A percentile compares a stretch with the other conserved stretches of the same genome.
phyloP scores from a whole-genome alignment of 1,140 invertebrate species.

The Plutomurus gul region DNA sequence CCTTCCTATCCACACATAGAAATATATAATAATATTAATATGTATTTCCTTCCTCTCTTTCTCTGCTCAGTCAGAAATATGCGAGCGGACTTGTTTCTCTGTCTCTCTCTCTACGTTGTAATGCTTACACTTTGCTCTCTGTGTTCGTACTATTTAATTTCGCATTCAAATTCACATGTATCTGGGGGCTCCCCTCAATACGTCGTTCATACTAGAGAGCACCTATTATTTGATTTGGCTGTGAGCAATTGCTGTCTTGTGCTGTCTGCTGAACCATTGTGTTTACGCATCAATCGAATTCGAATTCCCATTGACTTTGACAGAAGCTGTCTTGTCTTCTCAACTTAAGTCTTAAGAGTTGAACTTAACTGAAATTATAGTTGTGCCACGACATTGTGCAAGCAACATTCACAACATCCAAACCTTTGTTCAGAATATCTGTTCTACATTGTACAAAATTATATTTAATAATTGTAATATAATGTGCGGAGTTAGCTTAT shows the following conservation, averaged over 20 bases:
- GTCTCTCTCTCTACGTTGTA: background rate
- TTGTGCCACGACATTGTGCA: background rate
- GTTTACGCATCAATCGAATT: conserved; percentile 15
- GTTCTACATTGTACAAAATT: too few relatives aligned
- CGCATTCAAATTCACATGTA: too few relatives aligned
- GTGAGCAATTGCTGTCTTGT: background rate
- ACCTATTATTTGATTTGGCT: background rate
- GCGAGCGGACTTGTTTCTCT: background rate
- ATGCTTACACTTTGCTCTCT: conserved; percentile 4
- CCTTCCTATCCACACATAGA: conserved; percentile 13
- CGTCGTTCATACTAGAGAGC: background rate
- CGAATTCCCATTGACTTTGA: background rate
- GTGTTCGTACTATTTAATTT: too few relatives aligned
- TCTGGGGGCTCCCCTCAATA: too few relatives aligned
- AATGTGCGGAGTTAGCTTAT: too few relatives aligned
- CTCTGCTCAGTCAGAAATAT: background rate
- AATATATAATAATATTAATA: background rate
- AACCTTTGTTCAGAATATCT: too few relatives aligned
- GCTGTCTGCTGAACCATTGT: background rate
- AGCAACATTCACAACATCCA: too few relatives aligned
- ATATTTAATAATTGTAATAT: too few relatives aligned
- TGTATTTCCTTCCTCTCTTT: background rate
- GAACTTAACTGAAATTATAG: background rate
- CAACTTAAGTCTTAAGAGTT: background rate
- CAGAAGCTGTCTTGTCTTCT: conserved; percentile 20